Base-by-base conservation (phyloP, 2,888 invertebrate genomes). In the Cylindroiulus punctatus region DNA sequence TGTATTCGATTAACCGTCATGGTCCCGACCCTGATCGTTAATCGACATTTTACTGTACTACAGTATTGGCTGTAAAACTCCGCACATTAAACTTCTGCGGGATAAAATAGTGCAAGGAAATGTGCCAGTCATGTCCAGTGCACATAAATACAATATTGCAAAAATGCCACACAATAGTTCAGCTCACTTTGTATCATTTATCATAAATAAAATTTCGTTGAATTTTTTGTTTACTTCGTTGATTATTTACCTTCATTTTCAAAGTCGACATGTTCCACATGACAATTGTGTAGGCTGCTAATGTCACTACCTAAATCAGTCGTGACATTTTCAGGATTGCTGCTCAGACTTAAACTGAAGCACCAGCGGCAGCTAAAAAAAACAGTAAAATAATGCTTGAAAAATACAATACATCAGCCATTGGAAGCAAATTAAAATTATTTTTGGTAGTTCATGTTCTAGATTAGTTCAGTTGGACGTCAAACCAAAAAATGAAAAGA, bases 221-320 rank as follows among this genome's bases (percentile, higher is more conserved):
- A 57, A 52, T 8, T 0, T 57, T 17, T 57, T 22, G 19, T 7
- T 22, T n/a, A 57, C 22, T 57, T 22, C 22, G 22, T n/a, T 17
- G n/a, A 57, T 57, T 57, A 57, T 57, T 57, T 57, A 57, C 57
- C 57, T 57, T 57, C 17, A 57, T 22, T 22, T 57, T 57, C n/a
- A 57, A 57, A 7, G 57, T 22, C 57, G 4, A 8, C 8, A 57
- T 57, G 5, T 22, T n/a, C n/a, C 22, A 22, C 57, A 22, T 7
- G n/a, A 7, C 22, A 57, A 19, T 57, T 10, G n/a, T n/a, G 7
- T 2, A 57, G n/a, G 57, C 57, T n/a, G 57, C n/a, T 17, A 47
- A 19, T 57, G 22, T 19, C n/a, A 57, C n/a, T 57, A n/a, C 5
- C 57, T 10, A 1, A n/a, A 57, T 7, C n/a, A 19, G 5, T 52